Base-by-base conservation (phyloP, 1,140 invertebrate species). In the Drosophila pachea region DNA sequence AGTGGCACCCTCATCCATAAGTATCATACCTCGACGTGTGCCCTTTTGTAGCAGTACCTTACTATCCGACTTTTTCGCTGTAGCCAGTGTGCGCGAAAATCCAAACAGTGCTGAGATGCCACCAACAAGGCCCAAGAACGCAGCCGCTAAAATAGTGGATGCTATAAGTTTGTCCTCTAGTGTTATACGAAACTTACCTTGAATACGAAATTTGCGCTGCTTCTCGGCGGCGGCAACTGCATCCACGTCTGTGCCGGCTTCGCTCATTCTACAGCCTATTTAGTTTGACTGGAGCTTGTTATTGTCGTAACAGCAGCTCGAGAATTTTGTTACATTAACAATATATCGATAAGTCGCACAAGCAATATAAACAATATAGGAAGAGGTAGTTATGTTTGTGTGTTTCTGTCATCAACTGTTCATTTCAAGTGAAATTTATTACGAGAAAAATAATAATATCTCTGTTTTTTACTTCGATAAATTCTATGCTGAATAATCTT, bases 1-100 rank as follows among this genome's bases (percentile, higher is more conserved):
- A 5, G 93, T 91, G 5, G 93, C 92, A 12, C 96, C 96, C 67
- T 93, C 93, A 87, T 97, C 95, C 22, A 92, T 91, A 47, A 95
- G 73, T 73, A 94, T 93, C 74, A 92, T 90, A 36, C 91, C 90
- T 38, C 92, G 91, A 9, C 92, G 90, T 60, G 95, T 87, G 89
- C 95, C 94, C 91, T 96, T 94, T 91, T 96, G 95, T 84, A 97
- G 97, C 87, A 93, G 93, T 82, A 93, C 92, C 16, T 95, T 94
- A 90, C 97, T 96, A 73, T 93, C 92, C 89, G 94, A 95, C 87
- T 94, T 96, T 88, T 94, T 96, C 1, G 94, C 93, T 71, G 93
- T 91, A 35, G 94, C 92, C 48, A 98, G 72, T 38, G 96, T 94
- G 52, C 92, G 91, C 8, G 94, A 92, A 91, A 98, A 98, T 3